Evolutionary conservation across 2,113 vertebrate genomes (phyloP).

Genomic region (Clupea harengus): DNA sequence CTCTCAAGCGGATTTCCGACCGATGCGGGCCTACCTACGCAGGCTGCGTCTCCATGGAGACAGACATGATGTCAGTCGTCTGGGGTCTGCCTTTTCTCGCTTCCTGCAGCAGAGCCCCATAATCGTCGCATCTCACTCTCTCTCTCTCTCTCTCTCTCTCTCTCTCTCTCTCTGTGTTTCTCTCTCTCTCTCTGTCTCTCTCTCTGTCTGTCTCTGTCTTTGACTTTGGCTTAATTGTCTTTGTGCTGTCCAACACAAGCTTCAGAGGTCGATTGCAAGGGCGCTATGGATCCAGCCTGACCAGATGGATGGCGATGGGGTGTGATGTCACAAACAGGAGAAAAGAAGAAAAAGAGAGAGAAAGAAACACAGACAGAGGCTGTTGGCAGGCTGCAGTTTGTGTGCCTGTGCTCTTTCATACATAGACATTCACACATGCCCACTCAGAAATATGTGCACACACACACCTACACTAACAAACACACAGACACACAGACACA

Average conservation of each 20-base stretch:
- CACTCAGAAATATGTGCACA: neutral
- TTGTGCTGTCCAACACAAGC: neutral
- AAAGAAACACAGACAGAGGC: neutral
- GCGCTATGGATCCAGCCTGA: neutral
- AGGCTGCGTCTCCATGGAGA: conserved; percentile 72
- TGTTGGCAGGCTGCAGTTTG: neutral
- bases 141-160: neutral
- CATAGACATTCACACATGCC: neutral
- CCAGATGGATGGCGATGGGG: neutral
- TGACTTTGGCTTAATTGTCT: conserved; percentile 1
- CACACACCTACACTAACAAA: neutral
- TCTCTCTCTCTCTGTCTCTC: neutral
- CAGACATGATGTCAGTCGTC: conserved; percentile 72
- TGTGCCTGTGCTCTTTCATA: too few relatives aligned
- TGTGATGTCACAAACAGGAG: neutral
- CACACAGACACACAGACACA: too few relatives aligned
- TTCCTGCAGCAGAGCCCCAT: neutral
- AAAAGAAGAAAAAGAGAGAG: neutral
- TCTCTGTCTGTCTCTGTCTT: neutral
- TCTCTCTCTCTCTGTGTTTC: neutral
- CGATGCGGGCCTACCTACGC: conserved; percentile 45
- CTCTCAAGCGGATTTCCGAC: conserved; percentile 69
- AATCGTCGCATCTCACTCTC: neutral
- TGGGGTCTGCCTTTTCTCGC: conserved; percentile 44
- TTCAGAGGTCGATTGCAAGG: neutral